Conservation (phyloP, 2,113 vertebrate species). For the Thalassarche chlororhynchos region DNA sequence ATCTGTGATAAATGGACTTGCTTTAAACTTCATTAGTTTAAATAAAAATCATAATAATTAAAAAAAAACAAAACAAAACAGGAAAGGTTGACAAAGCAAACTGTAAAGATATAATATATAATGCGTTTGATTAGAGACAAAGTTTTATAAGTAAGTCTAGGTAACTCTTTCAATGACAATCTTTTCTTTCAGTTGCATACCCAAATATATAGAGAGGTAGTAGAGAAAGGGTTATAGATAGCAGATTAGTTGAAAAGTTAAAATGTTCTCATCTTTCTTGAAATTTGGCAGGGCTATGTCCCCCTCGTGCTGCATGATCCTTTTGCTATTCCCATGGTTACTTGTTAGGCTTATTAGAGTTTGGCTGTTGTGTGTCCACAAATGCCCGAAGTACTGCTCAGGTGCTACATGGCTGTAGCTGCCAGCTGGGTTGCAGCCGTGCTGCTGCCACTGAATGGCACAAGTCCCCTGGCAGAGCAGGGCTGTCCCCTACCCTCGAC, state of each 20-base stretch:
- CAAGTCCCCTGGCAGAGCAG: neutral
- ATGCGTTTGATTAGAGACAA: neutral
- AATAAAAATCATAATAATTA: neutral
- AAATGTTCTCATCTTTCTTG: neutral
- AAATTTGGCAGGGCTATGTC: neutral
- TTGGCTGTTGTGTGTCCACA: neutral
- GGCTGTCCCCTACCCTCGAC: neutral
- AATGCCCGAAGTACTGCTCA: too few species aligned
- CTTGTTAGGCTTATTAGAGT: neutral
- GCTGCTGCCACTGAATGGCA: fast-evolving
- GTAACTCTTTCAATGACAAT: neutral
- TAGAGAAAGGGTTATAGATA: neutral
- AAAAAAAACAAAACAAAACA: neutral
- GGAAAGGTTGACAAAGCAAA: neutral
- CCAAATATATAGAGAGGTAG: neutral
- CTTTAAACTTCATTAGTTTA: neutral
- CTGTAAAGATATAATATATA: fast-evolving
- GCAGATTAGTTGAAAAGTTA: neutral
- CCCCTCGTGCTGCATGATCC: too few species aligned
- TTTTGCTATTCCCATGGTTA: neutral
- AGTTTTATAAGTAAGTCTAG: neutral
- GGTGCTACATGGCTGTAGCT: neutral
- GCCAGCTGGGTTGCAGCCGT: fast-evolving
- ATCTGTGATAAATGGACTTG: neutral
- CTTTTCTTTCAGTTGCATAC: neutral